Conservation (phyloP, 53 echinoderm and acorn worm species). For the Patiria pectinifera region DNA sequence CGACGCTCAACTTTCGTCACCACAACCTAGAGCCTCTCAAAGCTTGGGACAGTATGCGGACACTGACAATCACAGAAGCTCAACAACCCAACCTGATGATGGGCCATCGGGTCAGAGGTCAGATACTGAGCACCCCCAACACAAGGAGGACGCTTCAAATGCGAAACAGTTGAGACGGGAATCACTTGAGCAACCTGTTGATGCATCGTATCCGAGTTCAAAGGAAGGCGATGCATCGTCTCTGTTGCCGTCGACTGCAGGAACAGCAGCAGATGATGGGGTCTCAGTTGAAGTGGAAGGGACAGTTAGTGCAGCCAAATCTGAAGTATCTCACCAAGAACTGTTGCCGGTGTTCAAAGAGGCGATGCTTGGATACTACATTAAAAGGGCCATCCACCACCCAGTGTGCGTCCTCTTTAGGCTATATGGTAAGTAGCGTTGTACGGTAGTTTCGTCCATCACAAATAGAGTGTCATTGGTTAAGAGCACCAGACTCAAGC, state of each 20-base stretch:
- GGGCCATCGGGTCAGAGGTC: too few relatives aligned
- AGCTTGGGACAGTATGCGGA: neutral
- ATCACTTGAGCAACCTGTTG: neutral
- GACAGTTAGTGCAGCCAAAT: neutral
- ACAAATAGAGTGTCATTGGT: too few relatives aligned
- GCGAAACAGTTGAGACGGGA: neutral
- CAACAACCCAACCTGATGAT: neutral
- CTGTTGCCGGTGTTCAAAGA: constrained; percentile 36
- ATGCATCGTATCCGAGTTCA: neutral
- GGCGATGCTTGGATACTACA: constrained; percentile 45
- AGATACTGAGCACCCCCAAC: too few relatives aligned
- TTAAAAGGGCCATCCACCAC: constrained; percentile 61
- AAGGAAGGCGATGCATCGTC: neutral
- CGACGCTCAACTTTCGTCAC: neutral
- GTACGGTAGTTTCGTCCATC: too few relatives aligned
- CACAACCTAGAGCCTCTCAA: neutral
- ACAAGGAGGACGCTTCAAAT: neutral
- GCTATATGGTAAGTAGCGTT: neutral
- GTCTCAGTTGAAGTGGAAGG: neutral
- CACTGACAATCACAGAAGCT: neutral
- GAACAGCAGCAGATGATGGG: neutral
- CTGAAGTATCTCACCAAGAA: neutral
- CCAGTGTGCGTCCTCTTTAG: constrained; percentile 76
- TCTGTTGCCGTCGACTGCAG: neutral
- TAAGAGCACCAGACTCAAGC: too few relatives aligned